These are phyloP conservation scores for Orchesellides sinensis DNA, from an alignment of 2,888 invertebrate species.

Conservation along the genomic window DNA sequence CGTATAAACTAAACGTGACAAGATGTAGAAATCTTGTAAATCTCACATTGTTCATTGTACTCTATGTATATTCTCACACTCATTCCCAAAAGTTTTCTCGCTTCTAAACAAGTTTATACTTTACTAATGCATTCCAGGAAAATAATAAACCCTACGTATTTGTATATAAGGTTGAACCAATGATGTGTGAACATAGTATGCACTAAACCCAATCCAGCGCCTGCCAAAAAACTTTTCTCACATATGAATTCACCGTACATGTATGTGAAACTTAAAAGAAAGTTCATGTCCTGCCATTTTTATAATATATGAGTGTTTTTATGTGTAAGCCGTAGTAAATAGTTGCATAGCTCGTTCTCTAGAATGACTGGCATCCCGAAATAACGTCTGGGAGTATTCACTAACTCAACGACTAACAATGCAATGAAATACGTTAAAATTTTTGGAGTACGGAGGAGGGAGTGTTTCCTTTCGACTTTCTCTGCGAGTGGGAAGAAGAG, in stretches of 20 bases:
- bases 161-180: background rate
- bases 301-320: background rate
- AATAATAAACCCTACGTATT: background rate
- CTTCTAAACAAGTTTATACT: background rate
- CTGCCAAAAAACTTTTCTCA: background rate
- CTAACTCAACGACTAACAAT: slow-evolving; percentile 14
- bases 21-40: background rate
- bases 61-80: background rate
- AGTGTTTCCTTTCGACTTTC: background rate
- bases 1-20: background rate
- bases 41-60: background rate
- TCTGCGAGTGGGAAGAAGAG: background rate
- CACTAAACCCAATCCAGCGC: background rate
- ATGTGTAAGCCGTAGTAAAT: background rate
- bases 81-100: background rate
- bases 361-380: slow-evolving; percentile 19
- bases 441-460: background rate
- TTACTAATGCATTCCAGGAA: background rate
- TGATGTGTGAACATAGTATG: background rate
- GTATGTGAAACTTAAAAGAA: no score
- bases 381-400: slow-evolving; percentile 19
- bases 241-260: background rate
- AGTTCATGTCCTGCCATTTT: no score
- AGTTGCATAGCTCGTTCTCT: background rate
- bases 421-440: background rate